These are phyloP conservation scores for Sphecodes monilicornis DNA, from an alignment of 2,888 invertebrate species.

Conservation along the genomic window DNA sequence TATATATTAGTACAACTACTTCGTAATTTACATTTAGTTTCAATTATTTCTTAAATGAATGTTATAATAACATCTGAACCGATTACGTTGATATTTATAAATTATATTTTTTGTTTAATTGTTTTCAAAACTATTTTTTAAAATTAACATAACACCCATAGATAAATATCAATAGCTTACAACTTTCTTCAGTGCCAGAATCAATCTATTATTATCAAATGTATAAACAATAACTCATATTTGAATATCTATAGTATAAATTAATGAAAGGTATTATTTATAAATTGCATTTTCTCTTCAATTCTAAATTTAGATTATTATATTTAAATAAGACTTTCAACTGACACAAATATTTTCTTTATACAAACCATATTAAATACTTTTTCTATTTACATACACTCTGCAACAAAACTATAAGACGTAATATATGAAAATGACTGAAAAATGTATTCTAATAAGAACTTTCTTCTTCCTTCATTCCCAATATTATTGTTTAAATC, in stretches of 20 bases:
- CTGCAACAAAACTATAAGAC: too few relatives aligned
- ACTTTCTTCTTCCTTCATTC: too few relatives aligned
- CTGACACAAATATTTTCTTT: not conserved
- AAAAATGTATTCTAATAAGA: too few relatives aligned
- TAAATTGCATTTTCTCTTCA: not conserved
- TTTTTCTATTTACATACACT: not conserved
- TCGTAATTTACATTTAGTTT: not conserved
- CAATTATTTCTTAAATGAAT: not conserved
- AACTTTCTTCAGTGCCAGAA: conserved; percentile 38
- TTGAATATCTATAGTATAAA: not conserved
- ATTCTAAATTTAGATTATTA: not conserved
- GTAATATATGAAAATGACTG: too few relatives aligned
- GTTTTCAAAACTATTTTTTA: conserved; percentile 4
- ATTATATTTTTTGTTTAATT: not conserved
- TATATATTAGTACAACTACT: not conserved
- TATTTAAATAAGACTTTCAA: not conserved
- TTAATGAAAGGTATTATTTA: not conserved
- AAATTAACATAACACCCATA: not conserved
- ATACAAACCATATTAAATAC: not conserved
- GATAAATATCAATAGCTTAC: conserved; percentile 22
- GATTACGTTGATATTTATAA: not conserved
- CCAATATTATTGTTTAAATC: too few relatives aligned
- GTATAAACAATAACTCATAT: not conserved
- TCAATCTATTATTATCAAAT: not conserved
- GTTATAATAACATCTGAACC: not conserved